These are phyloP conservation scores for Cheilosia soror DNA, from an alignment of 2,888 invertebrate species.

Conservation along the genomic window DNA sequence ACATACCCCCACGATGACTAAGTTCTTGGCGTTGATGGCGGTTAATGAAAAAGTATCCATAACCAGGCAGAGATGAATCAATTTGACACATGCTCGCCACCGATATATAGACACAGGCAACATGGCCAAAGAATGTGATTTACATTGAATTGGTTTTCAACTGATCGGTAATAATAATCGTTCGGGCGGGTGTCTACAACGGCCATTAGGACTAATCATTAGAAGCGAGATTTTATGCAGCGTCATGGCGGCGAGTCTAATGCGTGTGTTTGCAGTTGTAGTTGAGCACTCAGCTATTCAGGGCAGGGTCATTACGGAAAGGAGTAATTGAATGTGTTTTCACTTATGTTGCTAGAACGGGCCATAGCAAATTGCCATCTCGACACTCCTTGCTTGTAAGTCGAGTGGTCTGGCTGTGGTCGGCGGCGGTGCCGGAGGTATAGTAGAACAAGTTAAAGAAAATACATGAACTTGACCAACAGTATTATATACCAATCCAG, in stretches of 20 bases:
- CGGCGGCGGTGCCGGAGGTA: no score
- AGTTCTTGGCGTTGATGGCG: constrained; percentile 68
- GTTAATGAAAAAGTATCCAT: constrained; percentile 65
- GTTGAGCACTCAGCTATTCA: constrained; percentile 47
- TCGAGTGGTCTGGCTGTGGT: constrained; percentile 30
- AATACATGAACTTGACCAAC: constrained; percentile 66
- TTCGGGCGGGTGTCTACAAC: constrained; percentile 11
- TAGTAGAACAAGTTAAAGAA: neutral
- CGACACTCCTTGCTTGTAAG: constrained; percentile 40
- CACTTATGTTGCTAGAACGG: constrained; percentile 52
- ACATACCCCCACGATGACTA: constrained; percentile 17
- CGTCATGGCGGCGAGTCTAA: constrained; percentile 52
- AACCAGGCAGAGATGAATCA: constrained; percentile 71
- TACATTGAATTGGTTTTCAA: constrained; percentile 63
- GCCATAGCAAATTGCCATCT: constrained; percentile 69
- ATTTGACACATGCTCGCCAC: constrained; percentile 70
- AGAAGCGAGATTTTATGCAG: constrained; percentile 28
- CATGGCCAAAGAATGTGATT: constrained; percentile 58
- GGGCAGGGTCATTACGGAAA: constrained; percentile 70
- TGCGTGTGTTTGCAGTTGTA: constrained; percentile 13
- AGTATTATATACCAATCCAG: constrained; percentile 32
- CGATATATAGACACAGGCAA: constrained; percentile 32
- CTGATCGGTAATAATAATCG: constrained; percentile 32
- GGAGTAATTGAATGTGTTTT: constrained; percentile 73
- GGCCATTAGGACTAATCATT: constrained; percentile 57